Evolutionary conservation across 2,797 vertebrate species (phyloP).

Genomic region (Periparus ater): DNA sequence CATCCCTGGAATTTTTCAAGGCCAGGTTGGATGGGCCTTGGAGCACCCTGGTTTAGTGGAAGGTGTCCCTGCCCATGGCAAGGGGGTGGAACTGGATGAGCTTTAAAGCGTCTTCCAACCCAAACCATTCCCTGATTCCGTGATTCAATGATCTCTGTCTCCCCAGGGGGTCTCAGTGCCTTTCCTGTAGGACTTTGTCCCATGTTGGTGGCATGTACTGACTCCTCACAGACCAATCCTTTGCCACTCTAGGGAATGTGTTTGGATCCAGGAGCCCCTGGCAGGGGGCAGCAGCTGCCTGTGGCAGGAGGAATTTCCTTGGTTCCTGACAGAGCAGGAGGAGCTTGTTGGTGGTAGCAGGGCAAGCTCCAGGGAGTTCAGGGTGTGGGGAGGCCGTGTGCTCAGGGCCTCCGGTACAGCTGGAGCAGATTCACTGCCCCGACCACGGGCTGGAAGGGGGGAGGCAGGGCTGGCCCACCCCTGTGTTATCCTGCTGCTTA

Average conservation of each 20-base stretch:
- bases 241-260: not conserved
- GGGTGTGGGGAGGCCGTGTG: not conserved
- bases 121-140: not conserved
- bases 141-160: not conserved
- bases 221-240: not conserved
- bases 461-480: not conserved
- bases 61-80: not conserved
- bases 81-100: not conserved
- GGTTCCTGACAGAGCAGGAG: not conserved
- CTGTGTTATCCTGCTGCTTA: not conserved
- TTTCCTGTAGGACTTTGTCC: not conserved
- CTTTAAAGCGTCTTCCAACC: not conserved
- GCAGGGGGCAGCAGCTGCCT: not conserved
- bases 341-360: not conserved
- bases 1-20: not conserved
- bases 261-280: not conserved
- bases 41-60: not conserved
- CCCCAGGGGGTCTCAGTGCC: accelerated
- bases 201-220: accelerated
- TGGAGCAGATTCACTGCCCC: not conserved
- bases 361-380: not conserved
- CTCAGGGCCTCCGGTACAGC: not conserved
- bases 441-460: accelerated
- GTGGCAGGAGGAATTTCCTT: not conserved
- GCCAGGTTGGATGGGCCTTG: not conserved